Base-by-base conservation (phyloP, 2,888 invertebrate species). In the Tetheella fluctuosa region DNA sequence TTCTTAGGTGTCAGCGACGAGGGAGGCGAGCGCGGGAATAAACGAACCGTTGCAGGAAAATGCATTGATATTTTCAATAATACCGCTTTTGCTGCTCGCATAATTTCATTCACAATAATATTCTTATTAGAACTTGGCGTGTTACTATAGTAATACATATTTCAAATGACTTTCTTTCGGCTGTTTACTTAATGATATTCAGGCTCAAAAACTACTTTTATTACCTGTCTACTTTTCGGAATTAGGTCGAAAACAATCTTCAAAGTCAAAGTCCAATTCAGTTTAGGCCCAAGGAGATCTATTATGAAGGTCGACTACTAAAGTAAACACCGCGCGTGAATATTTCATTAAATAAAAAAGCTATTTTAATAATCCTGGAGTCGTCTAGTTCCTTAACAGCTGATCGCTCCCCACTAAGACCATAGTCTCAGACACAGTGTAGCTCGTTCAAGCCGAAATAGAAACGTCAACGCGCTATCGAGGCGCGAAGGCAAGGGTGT, bases 1-100 rank as follows among this genome's bases (percentile, higher is more conserved):
- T n/a, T n/a, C n/a, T 34, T 17, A 55, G 55, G 68, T 63, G 59
- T 58, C 60, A 52, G 59, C 39, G n/a, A 54, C 58, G 48, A 57
- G 60, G n/a, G 53, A 20, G 1, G 57, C 57, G 59, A 28, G 20
- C 25, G 58, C 58, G 60, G 52, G 48, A 39, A 48, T 23, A 12
- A 55, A n/a, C 48, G 7, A 37, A 23, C 20, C 34, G 2, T n/a
- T 4, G n/a, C n/a, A 7, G 48, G 12, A 48, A 20, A 48, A 48
- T 48, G 48, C 48, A 48, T 20, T 17, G 48, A 20, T 48, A 20
- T 48, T 48, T 48, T 20, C 42, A 42, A 42, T 42, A 42, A 37
- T 39, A n/a, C 1, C 20, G 20, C 10, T 20, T 48, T 10, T 48
- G 48, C 48, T 20, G 20, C 13, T 13, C 34, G 13, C 17, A 48